phyloP scores from a whole-genome alignment of 2,113 vertebrate genomes.

The Poeciliopsis turrubarensis region DNA sequence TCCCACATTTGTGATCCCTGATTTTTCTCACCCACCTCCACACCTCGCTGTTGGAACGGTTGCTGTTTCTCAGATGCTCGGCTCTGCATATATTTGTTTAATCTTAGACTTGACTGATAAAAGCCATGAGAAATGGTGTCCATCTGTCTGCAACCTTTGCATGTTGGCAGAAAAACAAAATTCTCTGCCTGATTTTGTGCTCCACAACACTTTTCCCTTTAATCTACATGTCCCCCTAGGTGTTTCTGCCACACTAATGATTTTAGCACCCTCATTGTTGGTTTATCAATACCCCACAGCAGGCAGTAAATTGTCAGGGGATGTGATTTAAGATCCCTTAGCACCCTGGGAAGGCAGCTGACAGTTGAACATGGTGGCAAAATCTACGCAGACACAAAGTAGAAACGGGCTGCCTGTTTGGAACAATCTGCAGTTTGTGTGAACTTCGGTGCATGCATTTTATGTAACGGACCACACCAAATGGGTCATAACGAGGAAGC shows the following conservation, averaged over 20 bases:
- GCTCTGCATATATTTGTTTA: conserved; percentile 36
- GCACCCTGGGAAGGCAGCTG: conserved; percentile 46
- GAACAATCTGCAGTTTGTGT: conserved; percentile 12
- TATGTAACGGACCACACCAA: not conserved
- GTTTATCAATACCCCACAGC: conserved; percentile 73
- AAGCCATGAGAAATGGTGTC: conserved; percentile 27
- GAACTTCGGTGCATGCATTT: not conserved
- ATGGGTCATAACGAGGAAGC: conserved; percentile 2
- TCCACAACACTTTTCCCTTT: not conserved
- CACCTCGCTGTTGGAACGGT: conserved; percentile 17
- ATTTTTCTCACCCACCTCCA: conserved; percentile 29
- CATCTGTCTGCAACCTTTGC: conserved; percentile 13
- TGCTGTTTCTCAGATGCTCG: conserved; percentile 47
- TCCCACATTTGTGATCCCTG: conserved; percentile 32
- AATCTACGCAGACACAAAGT: conserved; percentile 30
- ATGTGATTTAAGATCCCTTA: conserved; percentile 65
- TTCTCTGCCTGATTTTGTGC: conserved; percentile 3
- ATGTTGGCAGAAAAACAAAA: conserved; percentile 13
- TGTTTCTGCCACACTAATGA: conserved; percentile 10
- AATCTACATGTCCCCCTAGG: conserved; percentile 8
- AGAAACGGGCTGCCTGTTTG: conserved; percentile 10
- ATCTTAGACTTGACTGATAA: conserved; percentile 33
- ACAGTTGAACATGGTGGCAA: conserved; percentile 33
- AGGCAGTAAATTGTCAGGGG: conserved; percentile 69
- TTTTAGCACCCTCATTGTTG: conserved; percentile 36